A percentile compares a stretch with the other conserved stretches of the same genome.
Conservation (phyloP, 2,888 invertebrate genomes). For the Apamea crenata region DNA sequence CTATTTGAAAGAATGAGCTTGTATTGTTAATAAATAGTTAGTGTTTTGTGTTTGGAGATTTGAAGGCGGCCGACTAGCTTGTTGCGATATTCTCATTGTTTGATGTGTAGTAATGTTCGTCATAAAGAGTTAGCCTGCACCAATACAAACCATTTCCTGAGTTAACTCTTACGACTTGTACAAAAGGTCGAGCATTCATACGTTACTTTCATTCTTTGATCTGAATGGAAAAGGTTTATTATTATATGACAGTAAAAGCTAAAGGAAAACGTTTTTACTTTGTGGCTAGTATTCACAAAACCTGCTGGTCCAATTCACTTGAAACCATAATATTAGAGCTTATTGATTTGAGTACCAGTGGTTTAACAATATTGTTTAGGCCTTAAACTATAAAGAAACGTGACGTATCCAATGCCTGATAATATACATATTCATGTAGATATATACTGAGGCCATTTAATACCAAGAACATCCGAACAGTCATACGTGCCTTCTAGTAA, state of each 20-base stretch:
- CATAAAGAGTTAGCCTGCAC: conserved; percentile 55
- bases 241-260: conserved; percentile 54
- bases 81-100: conserved; percentile 56
- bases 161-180: conserved; percentile 55
- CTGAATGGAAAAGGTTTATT: conserved; percentile 52
- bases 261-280: conserved; percentile 33
- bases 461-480: background rate
- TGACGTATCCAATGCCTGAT: background rate
- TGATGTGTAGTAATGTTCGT: conserved; percentile 55
- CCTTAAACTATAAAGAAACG: conserved; percentile 5
- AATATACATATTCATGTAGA: too few species aligned
- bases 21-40: conserved; percentile 59
- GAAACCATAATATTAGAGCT: background rate
- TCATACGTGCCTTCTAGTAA: background rate
- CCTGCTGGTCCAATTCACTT: conserved; percentile 11
- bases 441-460: background rate
- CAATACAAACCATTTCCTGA: conserved; percentile 55
- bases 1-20: conserved; percentile 59
- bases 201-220: conserved; percentile 57
- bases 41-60: conserved; percentile 46
- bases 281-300: conserved; percentile 21
- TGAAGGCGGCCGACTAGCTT: conserved; percentile 55
- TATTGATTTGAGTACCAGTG: conserved; percentile 22
- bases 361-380: conserved; percentile 11
- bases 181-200: conserved; percentile 50